Evolutionary conservation across 2,113 vertebrate species (phyloP).

Genomic region (Rhinolophus ferrumequinum): DNA sequence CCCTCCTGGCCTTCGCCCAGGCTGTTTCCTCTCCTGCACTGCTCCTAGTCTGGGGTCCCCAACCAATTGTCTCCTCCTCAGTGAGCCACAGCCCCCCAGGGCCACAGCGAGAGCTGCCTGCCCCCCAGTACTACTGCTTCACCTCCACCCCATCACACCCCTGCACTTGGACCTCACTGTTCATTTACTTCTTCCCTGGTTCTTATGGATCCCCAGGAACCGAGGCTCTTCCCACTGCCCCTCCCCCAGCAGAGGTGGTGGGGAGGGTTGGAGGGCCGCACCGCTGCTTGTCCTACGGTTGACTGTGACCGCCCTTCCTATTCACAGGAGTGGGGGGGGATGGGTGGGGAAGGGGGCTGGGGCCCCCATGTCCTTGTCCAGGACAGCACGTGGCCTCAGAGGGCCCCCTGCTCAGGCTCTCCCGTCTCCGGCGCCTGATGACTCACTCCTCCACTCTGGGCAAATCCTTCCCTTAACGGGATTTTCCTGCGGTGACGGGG

Average conservation of each 20-base stretch:
- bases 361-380: background rate
- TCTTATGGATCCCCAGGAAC: too few species aligned
- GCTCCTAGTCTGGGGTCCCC: background rate
- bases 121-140: too few species aligned
- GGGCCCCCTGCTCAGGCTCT: background rate
- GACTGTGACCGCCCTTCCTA: background rate
- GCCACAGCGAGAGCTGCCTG: background rate
- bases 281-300: accelerated
- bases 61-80: too few species aligned
- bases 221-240: too few species aligned
- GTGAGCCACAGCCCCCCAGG: accelerated
- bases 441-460: background rate
- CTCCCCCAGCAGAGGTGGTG: background rate
- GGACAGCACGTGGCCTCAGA: background rate
- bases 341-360: background rate
- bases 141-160: accelerated
- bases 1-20: background rate
- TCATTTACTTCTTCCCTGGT: background rate
- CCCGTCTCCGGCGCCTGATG: background rate
- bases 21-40: background rate
- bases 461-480: background rate
- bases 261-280: background rate
- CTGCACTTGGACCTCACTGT: background rate
- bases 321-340: background rate
- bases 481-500: background rate